Percentiles rank a stretch among this genome's conserved stretches.
phyloP scores from a whole-genome alignment of 2,888 invertebrate species.

The Crocallis elinguaria region DNA sequence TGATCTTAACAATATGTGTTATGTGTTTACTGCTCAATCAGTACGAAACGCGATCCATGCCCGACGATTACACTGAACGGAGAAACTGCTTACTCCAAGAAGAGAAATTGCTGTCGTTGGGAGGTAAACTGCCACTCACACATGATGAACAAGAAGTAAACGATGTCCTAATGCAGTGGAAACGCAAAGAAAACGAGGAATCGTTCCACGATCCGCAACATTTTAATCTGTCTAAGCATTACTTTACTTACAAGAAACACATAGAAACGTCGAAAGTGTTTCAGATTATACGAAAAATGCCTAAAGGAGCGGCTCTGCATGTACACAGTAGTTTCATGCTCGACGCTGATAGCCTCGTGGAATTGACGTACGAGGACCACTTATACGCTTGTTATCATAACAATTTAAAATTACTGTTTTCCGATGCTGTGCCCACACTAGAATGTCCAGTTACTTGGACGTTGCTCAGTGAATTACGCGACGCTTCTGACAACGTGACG shows the following conservation, averaged over 20 bases:
- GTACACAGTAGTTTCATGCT: constrained; percentile 87
- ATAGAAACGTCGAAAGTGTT: constrained; percentile 88
- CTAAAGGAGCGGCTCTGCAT: constrained; percentile 91
- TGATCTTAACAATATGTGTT: constrained; percentile 38
- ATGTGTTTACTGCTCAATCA: constrained; percentile 41
- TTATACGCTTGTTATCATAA: constrained; percentile 81
- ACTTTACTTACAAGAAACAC: constrained; percentile 84
- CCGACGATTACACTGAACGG: constrained; percentile 47
- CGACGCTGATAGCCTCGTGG: constrained; percentile 84
- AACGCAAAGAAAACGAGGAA: constrained; percentile 77
- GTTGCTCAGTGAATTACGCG: constrained; percentile 76
- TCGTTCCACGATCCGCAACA: constrained; percentile 74
- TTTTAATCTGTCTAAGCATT: constrained; percentile 87
- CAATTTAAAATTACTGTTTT: constrained; percentile 67
- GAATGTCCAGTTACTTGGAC: constrained; percentile 76
- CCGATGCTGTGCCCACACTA: constrained; percentile 53
- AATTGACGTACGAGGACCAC: constrained; percentile 86
- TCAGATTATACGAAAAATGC: constrained; percentile 87
- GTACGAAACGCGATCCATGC: constrained; percentile 43
- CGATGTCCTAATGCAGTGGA: constrained; percentile 83
- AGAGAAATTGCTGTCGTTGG: constrained; percentile 77
- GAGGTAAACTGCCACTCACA: constrained; percentile 74
- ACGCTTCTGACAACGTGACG: constrained; percentile 64
- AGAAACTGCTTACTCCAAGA: constrained; percentile 56
- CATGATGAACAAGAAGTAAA: constrained; percentile 81